Percentiles rank a stretch among this genome's conserved stretches.
Conservation (phyloP, 2,888 invertebrate species). For the Hypselothyrea guttata region DNA sequence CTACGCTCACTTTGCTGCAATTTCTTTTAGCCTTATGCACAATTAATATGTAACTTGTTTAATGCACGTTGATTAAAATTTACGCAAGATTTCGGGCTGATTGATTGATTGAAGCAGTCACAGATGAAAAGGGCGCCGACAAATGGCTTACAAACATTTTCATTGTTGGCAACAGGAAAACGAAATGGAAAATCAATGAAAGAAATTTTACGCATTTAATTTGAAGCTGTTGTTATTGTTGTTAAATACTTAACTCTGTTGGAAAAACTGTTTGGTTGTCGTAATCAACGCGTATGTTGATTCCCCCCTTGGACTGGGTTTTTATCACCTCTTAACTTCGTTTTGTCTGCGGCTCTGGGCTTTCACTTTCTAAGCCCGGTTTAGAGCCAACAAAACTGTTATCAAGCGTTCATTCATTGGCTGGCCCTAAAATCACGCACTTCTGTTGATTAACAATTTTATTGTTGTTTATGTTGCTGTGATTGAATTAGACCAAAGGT, state of each 20-base stretch:
- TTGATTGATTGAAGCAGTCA: slow-evolving; percentile 29
- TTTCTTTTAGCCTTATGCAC: neutral
- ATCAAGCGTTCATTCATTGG: slow-evolving; percentile 4
- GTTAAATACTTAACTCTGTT: slow-evolving; percentile 16
- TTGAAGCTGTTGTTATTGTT: slow-evolving; percentile 20
- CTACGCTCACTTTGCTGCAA: slow-evolving; percentile 3
- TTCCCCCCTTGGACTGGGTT: slow-evolving; percentile 24
- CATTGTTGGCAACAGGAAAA: slow-evolving; percentile 33
- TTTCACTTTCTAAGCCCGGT: slow-evolving; percentile 64
- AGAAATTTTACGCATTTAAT: slow-evolving; percentile 42
- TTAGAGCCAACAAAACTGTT: slow-evolving; percentile 45
- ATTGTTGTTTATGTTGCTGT: slow-evolving; percentile 31
- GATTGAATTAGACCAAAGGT: slow-evolving; percentile 10
- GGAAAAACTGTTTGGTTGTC: slow-evolving; percentile 31
- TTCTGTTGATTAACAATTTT: slow-evolving; percentile 18
- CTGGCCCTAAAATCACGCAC: slow-evolving; percentile 19
- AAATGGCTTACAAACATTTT: slow-evolving; percentile 28
- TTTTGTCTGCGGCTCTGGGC: slow-evolving; percentile 34
- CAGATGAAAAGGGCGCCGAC: slow-evolving; percentile 39
- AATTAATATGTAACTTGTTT: slow-evolving; percentile 48
- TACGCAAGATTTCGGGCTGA: slow-evolving; percentile 33
- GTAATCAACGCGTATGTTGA: slow-evolving; percentile 31
- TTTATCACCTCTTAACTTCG: slow-evolving; percentile 30
- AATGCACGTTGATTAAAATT: slow-evolving; percentile 23
- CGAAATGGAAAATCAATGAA: slow-evolving; percentile 44